Evolutionary conservation across 1,140 invertebrate species (phyloP).

Genomic region (Proctacanthus coquilletti): DNA sequence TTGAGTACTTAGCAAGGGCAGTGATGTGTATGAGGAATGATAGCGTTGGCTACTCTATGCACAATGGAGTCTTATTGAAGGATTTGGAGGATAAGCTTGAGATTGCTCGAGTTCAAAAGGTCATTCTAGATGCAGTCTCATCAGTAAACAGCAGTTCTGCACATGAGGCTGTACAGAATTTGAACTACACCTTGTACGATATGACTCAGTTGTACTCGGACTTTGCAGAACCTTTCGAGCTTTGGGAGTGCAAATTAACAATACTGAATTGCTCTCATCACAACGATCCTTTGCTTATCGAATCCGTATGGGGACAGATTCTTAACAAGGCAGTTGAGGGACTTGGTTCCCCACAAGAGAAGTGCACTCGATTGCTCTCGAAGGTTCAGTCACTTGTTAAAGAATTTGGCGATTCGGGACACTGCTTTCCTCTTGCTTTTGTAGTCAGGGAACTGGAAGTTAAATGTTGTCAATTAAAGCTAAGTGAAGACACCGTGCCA

Average conservation of each 20-base stretch:
- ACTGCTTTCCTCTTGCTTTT: conserved; percentile 64
- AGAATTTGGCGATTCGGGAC: conserved; percentile 53
- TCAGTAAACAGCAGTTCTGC: conserved; percentile 11
- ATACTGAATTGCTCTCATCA: conserved; percentile 74
- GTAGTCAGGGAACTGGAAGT: conserved; percentile 59
- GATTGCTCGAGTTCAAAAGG: conserved; percentile 26
- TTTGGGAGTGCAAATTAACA: conserved; percentile 73
- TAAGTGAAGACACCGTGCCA: conserved; percentile 50
- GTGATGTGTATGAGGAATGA: conserved; percentile 88
- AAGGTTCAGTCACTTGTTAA: conserved; percentile 58
- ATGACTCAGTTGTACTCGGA: conserved; percentile 60
- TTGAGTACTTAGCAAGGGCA: conserved; percentile 85
- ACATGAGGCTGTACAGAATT: conserved; percentile 14
- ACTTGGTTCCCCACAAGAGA: conserved; percentile 40
- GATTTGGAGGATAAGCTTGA: conserved; percentile 77
- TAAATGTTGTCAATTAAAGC: conserved; percentile 49
- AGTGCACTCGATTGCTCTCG: conserved; percentile 46
- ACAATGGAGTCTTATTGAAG: conserved; percentile 71
- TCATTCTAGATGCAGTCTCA: conserved; percentile 16
- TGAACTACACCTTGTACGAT: conserved; percentile 23
- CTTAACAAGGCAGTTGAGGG: conserved; percentile 40
- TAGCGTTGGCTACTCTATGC: conserved; percentile 55
- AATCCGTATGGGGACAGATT: conserved; percentile 67
- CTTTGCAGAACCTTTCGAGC: conserved; percentile 61
- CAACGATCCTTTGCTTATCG: conserved; percentile 56